Base-by-base conservation (phyloP, 2,113 vertebrate species). In the Megalops atlanticus region DNA sequence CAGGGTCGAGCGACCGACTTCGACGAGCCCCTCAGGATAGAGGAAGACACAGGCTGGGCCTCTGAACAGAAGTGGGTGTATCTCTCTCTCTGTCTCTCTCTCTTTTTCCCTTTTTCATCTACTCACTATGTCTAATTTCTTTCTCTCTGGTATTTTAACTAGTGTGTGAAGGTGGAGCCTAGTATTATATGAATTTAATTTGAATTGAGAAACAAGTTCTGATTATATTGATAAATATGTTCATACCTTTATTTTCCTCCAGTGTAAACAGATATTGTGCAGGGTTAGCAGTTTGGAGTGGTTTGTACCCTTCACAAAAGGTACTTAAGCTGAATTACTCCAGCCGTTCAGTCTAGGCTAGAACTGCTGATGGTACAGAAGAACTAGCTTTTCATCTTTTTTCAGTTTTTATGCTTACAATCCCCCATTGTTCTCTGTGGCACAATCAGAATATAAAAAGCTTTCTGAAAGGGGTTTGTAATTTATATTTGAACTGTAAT, bases 21-120 rank as follows among this genome's bases (percentile, higher is more conserved):
- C 76, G 95, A 98, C 84, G 97, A 99, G 81, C 92, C 96, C 0
- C 80, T 99, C 80, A 95, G 96, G 91, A 99, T 99, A 95, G 97
- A 98, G 87, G 97, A 99, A 91, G 97, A 98, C 39, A 11, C 87
- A 0, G 93, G 93, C 87, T 98, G 97, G 96, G 88, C 87, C 11
- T 72, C 92, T 0, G 93, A 94, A 21, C 93, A 92, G 84, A 89
- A 88, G 96, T 97, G 86, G 93, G 94, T 95, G 84, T 82, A 33
- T 45, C 68, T 3, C 38, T 47, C 76, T 64, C 58, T 64, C 58
- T 64, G 43, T 14, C n/a, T n/a, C 58, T 3, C n/a, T 31, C 58
- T n/a, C 5, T 64, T n/a, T 24, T 31, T 2, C 58, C n/a, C 58
- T 31, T n/a, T n/a, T n/a, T n/a, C n/a, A n/a, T n/a, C n/a, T n/a